Percentiles rank a stretch among this genome's conserved stretches.
phyloP scores from a whole-genome alignment of 1,140 invertebrate species.

The Anoplolepis gracilipes region DNA sequence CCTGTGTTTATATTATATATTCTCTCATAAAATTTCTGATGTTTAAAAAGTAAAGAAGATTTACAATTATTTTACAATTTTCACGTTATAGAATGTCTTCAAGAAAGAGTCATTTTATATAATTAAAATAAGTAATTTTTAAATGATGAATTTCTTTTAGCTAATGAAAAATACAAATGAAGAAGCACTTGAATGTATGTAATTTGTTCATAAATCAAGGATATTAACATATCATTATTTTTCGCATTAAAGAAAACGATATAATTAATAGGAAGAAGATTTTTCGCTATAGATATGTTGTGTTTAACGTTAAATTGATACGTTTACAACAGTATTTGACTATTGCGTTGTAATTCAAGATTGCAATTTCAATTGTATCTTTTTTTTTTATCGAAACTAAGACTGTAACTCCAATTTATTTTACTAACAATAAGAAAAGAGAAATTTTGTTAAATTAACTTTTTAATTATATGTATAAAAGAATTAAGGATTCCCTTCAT shows the following conservation, averaged over 20 bases:
- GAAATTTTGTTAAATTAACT: background rate
- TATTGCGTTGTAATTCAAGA: background rate
- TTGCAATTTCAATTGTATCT: background rate
- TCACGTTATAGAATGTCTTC: background rate
- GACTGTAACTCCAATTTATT: no score
- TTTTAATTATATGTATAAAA: no score
- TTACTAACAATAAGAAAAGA: background rate
- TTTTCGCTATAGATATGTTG: background rate
- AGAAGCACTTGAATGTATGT: background rate
- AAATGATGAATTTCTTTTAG: background rate
- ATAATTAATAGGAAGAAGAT: no score
- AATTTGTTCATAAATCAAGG: conserved; percentile 7
- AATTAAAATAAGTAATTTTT: no score
- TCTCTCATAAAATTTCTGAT: background rate
- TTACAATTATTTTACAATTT: conserved; percentile 11
- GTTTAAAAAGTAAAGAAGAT: background rate
- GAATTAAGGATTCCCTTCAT: background rate
- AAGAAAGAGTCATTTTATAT: background rate
- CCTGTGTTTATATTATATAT: no score
- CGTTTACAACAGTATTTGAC: background rate
- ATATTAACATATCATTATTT: background rate
- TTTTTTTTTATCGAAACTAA: background rate
- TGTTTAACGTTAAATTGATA: background rate
- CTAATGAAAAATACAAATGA: background rate
- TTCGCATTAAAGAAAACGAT: background rate